Base-by-base conservation (phyloP, 2,888 invertebrate species). In the Melanchra persicariae region DNA sequence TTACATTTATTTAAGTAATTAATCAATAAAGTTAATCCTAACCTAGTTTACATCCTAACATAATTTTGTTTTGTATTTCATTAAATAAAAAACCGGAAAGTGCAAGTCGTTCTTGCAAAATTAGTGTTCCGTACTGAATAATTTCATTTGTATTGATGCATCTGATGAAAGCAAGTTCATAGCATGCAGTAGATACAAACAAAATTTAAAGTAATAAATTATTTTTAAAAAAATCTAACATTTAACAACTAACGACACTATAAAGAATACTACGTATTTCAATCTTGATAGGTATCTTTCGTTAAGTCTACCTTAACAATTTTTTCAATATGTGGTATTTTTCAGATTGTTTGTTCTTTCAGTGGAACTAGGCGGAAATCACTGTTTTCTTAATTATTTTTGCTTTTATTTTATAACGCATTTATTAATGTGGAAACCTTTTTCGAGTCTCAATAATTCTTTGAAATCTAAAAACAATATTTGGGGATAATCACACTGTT, bases 1-100 rank as follows among this genome's bases (percentile, higher is more conserved):
- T 75, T 79, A 82, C 51, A 73, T 82, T 79, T 79, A 81, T 81
- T 81, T 81, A 81, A 82, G 81, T 81, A 74, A 68, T 70, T 37
- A 67, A 51, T 79, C 72, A 75, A 61, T 70, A 68, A 49, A 37
- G 30, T 55, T 67, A 80, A 65, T 69, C n/a, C n/a, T n/a, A n/a
- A 69, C 65, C 67, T 82, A 81, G 12, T 66, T 54, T 70, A 79
- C 30, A 78, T 40, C 59, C 58, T 73, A 60, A 63, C 6, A 60
- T 63, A 58, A 70, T 57, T 79, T 66, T 67, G 62, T 49, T 68
- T 64, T 68, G 59, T 58, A 70, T 49, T 60, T 62, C 47, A 79
- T 68, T 62, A 49, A 71, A 73, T 70, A 80, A 26, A 51, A 76
- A 43, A 57, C 60, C 49, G 55, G 26, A 55, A 77, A 26, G 24